These are phyloP conservation scores for Dryococelus australis DNA, from an alignment of 2,888 invertebrate genomes.

Conservation along the genomic window DNA sequence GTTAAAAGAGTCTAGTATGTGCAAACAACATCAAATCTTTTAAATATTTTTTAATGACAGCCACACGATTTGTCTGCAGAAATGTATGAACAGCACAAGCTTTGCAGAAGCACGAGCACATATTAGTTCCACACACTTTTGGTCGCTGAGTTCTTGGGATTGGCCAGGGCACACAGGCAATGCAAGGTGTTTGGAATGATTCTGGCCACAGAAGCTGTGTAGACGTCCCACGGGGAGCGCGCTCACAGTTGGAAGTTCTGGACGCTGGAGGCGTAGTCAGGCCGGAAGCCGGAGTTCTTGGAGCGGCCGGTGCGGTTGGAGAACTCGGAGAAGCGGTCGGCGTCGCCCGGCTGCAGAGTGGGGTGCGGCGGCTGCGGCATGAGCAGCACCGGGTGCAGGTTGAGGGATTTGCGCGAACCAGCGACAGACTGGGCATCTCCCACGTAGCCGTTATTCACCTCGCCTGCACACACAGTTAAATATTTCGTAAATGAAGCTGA, in stretches of 20 bases:
- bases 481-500: too few species aligned
- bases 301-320: conserved; percentile 73
- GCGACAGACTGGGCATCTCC: conserved; percentile 85
- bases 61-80: too few species aligned
- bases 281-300: conserved; percentile 65
- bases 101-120: too few species aligned
- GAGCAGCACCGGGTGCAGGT: conserved; percentile 84
- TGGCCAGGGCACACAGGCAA: too few species aligned
- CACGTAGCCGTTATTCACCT: conserved; percentile 87
- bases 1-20: too few species aligned
- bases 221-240: not conserved
- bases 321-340: conserved; percentile 82
- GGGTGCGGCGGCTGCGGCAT: conserved; percentile 68
- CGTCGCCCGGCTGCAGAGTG: conserved; percentile 58
- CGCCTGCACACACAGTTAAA: conserved; percentile 65
- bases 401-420: conserved; percentile 80
- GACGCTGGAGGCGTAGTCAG: conserved; percentile 70
- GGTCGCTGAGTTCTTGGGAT: too few species aligned
- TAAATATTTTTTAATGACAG: too few species aligned
- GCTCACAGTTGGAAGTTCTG: conserved; percentile 73
- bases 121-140: too few species aligned
- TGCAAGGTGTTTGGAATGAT: not conserved
- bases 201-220: not conserved
- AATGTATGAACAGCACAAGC: too few species aligned
- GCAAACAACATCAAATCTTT: too few species aligned